phyloP scores from a whole-genome alignment of 2,113 vertebrate genomes.

The Andinoacara biseriatus region DNA sequence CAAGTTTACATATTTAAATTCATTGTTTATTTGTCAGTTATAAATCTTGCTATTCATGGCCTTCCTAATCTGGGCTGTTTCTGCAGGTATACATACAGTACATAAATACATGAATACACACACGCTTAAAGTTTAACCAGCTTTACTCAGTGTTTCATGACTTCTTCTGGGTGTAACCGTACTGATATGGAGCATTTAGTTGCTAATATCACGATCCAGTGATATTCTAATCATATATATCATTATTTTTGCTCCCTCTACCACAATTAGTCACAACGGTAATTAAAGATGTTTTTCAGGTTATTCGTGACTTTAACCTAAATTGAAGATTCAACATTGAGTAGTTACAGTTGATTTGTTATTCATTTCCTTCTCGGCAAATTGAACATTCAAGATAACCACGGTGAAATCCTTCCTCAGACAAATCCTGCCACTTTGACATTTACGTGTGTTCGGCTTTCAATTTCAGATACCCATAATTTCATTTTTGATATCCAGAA shows the following conservation, averaged over 20 bases:
- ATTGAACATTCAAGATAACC: not conserved
- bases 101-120: too few species aligned
- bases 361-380: not conserved
- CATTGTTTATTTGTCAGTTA: too few species aligned
- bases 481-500: not conserved
- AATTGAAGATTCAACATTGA: not conserved
- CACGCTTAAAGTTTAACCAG: too few species aligned
- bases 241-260: not conserved
- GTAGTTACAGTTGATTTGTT: not conserved
- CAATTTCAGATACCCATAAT: not conserved
- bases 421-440: fast-evolving
- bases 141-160: not conserved
- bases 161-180: not conserved
- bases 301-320: not conserved
- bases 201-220: too few species aligned
- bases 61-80: too few species aligned
- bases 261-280: not conserved
- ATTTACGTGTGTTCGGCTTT: not conserved
- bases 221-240: fast-evolving
- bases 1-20: too few species aligned
- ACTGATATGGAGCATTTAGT: not conserved
- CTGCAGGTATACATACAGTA: too few species aligned
- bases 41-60: too few species aligned
- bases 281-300: not conserved
- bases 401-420: not conserved